Conservation (phyloP, 2,888 invertebrate species). For the Germaria angustata region DNA sequence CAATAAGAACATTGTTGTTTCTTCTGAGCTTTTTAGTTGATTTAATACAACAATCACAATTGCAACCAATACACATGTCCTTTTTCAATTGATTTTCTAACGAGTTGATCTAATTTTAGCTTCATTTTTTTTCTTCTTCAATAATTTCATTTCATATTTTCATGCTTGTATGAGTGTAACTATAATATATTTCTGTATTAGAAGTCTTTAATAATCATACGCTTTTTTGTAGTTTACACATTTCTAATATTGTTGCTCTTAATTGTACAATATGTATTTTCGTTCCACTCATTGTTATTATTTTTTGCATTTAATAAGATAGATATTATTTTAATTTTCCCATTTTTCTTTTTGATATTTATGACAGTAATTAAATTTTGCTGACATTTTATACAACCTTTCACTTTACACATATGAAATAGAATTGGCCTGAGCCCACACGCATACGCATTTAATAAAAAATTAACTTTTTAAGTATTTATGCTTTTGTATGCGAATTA, state of each 20-base stretch:
- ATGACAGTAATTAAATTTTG: conserved; percentile 47
- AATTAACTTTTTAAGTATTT: conserved; percentile 59
- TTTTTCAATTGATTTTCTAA: neutral
- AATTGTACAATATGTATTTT: neutral
- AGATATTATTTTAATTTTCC: neutral
- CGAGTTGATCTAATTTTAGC: conserved; percentile 20
- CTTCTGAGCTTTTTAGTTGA: neutral
- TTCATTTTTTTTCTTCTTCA: neutral
- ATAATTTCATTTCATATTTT: neutral
- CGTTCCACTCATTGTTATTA: neutral
- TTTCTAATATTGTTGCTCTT: neutral
- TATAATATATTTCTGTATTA: neutral
- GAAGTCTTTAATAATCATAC: conserved; percentile 56
- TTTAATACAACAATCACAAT: neutral
- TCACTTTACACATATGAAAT: conserved; percentile 26
- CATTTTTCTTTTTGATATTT: neutral
- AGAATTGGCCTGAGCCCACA: conserved; percentile 39
- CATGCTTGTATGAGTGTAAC: neutral
- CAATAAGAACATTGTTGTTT: too few species aligned
- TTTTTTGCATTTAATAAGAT: conserved; percentile 35
- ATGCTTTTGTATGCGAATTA: neutral
- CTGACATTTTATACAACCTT: conserved; percentile 50
- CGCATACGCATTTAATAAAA: conserved; percentile 33
- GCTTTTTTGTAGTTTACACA: conserved; percentile 21
- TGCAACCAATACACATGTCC: neutral